A percentile compares a stretch with the other conserved stretches of the same genome.
phyloP scores from a whole-genome alignment of 1,140 invertebrate genomes.

The Carposina sasakii region DNA sequence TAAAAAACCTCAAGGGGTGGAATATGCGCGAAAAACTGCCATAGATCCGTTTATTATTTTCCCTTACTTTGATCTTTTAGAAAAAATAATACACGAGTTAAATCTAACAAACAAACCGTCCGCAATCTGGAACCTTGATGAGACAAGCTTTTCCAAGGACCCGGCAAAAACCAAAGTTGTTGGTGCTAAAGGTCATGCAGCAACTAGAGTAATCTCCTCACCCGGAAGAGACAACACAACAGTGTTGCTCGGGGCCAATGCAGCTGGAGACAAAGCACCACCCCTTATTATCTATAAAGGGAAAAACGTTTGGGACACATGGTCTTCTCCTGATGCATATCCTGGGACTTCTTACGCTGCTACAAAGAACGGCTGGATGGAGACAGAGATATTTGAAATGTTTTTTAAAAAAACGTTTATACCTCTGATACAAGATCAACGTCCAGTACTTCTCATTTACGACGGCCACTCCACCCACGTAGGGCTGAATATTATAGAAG shows the following conservation, averaged over 20 bases:
- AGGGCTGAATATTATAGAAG: conserved; percentile 14
- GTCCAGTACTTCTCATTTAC: conserved; percentile 12
- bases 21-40: conserved; percentile 30
- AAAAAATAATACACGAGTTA: conserved; percentile 25
- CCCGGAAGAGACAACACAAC: conserved; percentile 40
- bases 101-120: conserved; percentile 23
- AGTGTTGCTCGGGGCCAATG: conserved; percentile 34
- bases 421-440: conserved; percentile 2
- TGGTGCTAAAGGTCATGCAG: conserved; percentile 25
- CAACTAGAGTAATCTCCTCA: conserved; percentile 27
- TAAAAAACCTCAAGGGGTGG: conserved; percentile 36
- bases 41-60: conserved; percentile 35
- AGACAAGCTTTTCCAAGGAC: conserved; percentile 35
- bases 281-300: conserved; percentile 37
- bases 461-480: conserved; percentile 17
- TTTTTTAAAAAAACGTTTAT: conserved; percentile 21
- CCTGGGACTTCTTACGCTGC: conserved; percentile 36
- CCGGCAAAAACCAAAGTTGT: conserved; percentile 39
- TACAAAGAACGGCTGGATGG: conserved; percentile 40
- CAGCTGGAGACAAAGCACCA: conserved; percentile 35
- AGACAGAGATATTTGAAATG: conserved; percentile 35
- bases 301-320: conserved; percentile 16
- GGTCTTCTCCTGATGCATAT: conserved; percentile 21
- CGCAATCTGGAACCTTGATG: conserved; percentile 43
- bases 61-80: conserved; percentile 32